Evolutionary conservation across 2,888 invertebrate genomes (phyloP).

Genomic region (Quadroppia sp.): DNA sequence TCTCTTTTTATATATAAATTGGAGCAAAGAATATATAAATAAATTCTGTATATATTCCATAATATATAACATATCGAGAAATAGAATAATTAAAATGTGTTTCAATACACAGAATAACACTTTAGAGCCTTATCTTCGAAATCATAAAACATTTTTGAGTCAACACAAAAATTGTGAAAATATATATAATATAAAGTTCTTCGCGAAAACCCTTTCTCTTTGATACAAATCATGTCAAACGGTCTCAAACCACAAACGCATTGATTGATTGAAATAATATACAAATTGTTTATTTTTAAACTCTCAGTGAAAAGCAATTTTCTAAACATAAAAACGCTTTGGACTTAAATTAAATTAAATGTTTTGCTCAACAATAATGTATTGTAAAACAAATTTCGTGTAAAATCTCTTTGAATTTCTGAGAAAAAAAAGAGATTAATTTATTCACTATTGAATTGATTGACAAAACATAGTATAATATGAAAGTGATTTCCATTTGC

Average conservation of each 20-base stretch:
- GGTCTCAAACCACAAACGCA: not conserved
- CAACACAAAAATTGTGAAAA: not conserved
- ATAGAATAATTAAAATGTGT: not conserved
- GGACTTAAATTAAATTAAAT: not conserved
- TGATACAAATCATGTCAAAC: not conserved
- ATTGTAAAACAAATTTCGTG: too few relatives aligned
- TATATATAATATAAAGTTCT: too few relatives aligned
- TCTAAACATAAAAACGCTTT: not conserved
- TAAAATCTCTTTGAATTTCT: too few relatives aligned
- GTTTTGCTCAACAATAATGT: too few relatives aligned
- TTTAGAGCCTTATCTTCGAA: not conserved
- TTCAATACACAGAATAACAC: not conserved
- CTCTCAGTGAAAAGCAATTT: too few relatives aligned
- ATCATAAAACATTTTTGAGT: constrained; percentile 14
- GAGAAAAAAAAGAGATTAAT: too few relatives aligned
- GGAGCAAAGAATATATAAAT: not conserved
- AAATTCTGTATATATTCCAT: not conserved
- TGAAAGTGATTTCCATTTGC: not conserved
- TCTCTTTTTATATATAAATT: not conserved
- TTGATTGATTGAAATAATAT: not conserved
- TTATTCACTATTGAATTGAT: too few relatives aligned
- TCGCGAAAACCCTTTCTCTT: not conserved
- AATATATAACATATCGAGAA: not conserved
- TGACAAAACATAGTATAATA: too few relatives aligned
- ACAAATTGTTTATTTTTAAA: not conserved